phyloP scores from a whole-genome alignment of 2,113 vertebrate species.

The Dipodomys ordii region DNA sequence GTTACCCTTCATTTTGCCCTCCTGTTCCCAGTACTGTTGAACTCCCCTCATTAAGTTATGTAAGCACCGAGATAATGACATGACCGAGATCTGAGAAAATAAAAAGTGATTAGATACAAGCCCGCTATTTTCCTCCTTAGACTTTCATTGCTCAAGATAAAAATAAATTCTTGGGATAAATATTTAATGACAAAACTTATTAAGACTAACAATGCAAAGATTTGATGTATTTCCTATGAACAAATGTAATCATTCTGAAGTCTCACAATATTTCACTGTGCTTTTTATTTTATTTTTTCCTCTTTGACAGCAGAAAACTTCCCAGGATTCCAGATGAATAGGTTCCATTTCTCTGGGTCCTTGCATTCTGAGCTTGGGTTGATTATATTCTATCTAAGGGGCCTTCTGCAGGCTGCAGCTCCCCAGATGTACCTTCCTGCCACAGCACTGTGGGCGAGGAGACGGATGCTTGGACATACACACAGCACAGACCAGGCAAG shows the following conservation, averaged over 20 bases:
- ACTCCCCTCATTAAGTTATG: slow-evolving; percentile 65
- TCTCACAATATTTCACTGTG: not conserved
- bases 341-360: not conserved
- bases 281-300: not conserved
- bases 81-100: slow-evolving; percentile 57
- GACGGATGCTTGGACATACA: not conserved
- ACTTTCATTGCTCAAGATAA: slow-evolving; percentile 58
- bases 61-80: slow-evolving; percentile 64
- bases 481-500: not conserved
- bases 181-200: slow-evolving; percentile 57
- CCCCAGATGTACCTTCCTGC: not conserved
- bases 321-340: not conserved
- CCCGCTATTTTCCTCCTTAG: slow-evolving; percentile 49
- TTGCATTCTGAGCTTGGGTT: not conserved
- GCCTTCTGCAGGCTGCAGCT: not conserved
- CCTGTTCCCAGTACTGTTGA: slow-evolving; percentile 40
- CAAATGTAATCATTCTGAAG: not conserved
- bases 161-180: not conserved
- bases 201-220: slow-evolving; percentile 4
- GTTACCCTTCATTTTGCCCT: slow-evolving; percentile 61
- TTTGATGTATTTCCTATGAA: slow-evolving; percentile 11
- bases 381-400: not conserved
- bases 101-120: slow-evolving; percentile 71
- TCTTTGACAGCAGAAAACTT: slow-evolving; percentile 7
- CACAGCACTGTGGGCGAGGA: not conserved